A percentile compares a stretch with the other conserved stretches of the same genome.
phyloP scores from a whole-genome alignment of 37 sponge, comb jelly and placozoan species.

The Trichoplax adhaerens region DNA sequence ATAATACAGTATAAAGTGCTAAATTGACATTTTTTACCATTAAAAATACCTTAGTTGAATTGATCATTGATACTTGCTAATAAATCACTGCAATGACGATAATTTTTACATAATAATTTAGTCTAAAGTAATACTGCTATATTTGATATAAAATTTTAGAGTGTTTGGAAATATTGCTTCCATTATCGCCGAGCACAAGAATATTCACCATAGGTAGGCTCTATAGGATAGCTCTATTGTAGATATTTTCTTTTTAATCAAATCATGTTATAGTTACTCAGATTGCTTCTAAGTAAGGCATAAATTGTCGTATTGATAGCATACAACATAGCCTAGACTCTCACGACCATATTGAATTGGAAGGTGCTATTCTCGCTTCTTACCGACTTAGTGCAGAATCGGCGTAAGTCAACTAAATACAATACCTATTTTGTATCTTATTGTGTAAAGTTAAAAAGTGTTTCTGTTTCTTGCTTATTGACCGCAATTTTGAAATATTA shows the following conservation, averaged over 20 bases:
- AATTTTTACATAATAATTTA: too few relatives aligned
- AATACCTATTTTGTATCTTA: neutral
- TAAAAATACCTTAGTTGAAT: too few relatives aligned
- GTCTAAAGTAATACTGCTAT: too few relatives aligned
- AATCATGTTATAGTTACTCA: too few relatives aligned
- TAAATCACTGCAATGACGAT: too few relatives aligned
- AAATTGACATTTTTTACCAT: too few relatives aligned
- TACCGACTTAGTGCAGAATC: constrained; percentile 51
- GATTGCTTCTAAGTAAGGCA: too few relatives aligned
- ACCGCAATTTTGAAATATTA: neutral
- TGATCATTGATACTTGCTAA: too few relatives aligned
- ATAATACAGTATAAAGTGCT: too few relatives aligned
- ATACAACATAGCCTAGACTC: constrained; percentile 63
- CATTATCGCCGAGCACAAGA: constrained; percentile 58
- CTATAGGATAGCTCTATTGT: constrained; percentile 3
- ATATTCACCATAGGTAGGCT: constrained; percentile 66
- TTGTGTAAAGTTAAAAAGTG: neutral
- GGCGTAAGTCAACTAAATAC: constrained; percentile 8
- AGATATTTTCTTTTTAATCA: neutral
- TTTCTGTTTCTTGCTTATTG: neutral
- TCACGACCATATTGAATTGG: constrained; percentile 50
- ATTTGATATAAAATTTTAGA: constrained; percentile 10
- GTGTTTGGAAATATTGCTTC: constrained; percentile 62
- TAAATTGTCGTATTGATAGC: constrained; percentile 8
- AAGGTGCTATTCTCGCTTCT: constrained; percentile 74